Base-by-base conservation (phyloP, 2,888 invertebrate species). In the Harpalus rufipes region DNA sequence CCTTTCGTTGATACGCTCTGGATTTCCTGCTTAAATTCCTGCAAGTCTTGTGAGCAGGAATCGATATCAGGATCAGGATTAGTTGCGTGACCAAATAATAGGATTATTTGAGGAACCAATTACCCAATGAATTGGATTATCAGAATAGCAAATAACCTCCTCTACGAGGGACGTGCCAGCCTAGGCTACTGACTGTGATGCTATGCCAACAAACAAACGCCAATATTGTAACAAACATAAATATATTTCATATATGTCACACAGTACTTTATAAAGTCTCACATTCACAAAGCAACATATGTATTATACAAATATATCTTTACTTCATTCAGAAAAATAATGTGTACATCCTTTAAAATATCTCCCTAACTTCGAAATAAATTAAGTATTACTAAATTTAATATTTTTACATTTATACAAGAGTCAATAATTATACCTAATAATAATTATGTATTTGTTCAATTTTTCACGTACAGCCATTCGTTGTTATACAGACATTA, bases 71-170 rank as follows among this genome's bases (percentile, higher is more conserved):
- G 65, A 78, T 84, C 58, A 6, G 78, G 65, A 78, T 84, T 78
- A 76, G 84, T 76, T 84, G 84, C 84, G 84, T 84, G 84, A 84
- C 78, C 84, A 78, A 78, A 63, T 84, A 84, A 84, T 84, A 84
- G 84, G 84, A 84, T 84, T 84, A 84, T 84, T 78, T 84, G 84
- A 84, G 84, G 78, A 84, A 84, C 84, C 84, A 84, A 84, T 84
- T 78, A 84, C 41, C 76, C 84, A 84, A 84, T 84, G 78, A 78
- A 84, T 84, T 84, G 84, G 84, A 84, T 84, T 84, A 84, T 84
- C 84, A 78, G 78, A 41, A 78, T 76, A 65, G 78, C 84, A 78
- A 84, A 84, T 84, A 84, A 63, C 78, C 65, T 2, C 63, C 63
- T 18, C 21, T 84, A 78, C 65, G 5, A 74, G 16, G 41, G 16